phyloP scores from a whole-genome alignment of 2,113 vertebrate species.

The Pangasianodon gigas region DNA sequence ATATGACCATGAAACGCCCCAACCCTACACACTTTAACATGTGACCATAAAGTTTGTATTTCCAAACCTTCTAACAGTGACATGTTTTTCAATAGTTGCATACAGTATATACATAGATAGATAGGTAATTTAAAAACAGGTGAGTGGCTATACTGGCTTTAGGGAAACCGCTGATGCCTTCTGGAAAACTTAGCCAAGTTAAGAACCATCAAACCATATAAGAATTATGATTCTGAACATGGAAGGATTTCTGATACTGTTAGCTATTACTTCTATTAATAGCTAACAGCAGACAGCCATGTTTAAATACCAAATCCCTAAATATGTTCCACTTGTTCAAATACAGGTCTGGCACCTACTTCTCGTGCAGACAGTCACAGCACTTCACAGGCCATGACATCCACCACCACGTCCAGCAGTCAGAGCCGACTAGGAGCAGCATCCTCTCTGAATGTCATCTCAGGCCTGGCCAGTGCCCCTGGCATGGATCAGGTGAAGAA shows the following conservation, averaged over 20 bases:
- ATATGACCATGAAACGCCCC: too few relatives aligned
- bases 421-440: slow-evolving; percentile 88
- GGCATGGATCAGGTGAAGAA: slow-evolving; percentile 92
- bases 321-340: slow-evolving; percentile 11
- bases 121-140: too few relatives aligned
- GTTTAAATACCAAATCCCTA: neutral
- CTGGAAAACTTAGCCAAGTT: neutral
- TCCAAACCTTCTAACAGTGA: too few relatives aligned
- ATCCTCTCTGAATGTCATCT: slow-evolving; percentile 91
- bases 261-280: neutral
- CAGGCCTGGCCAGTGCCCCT: slow-evolving; percentile 88
- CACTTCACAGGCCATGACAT: slow-evolving; percentile 86
- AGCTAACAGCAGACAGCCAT: neutral
- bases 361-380: slow-evolving; percentile 80
- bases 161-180: too few relatives aligned
- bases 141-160: too few relatives aligned
- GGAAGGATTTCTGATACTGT: neutral
- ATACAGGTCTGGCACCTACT: slow-evolving; percentile 81
- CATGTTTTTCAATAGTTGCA: too few relatives aligned
- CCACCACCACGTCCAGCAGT: slow-evolving; percentile 88
- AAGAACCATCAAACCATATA: neutral
- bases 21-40: too few relatives aligned
- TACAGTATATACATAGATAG: too few relatives aligned
- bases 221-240: neutral
- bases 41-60: too few relatives aligned